Percentiles rank a stretch among this genome's conserved stretches.
Conservation (phyloP, 2,113 vertebrate genomes). For the Monarcha castaneiventris region DNA sequence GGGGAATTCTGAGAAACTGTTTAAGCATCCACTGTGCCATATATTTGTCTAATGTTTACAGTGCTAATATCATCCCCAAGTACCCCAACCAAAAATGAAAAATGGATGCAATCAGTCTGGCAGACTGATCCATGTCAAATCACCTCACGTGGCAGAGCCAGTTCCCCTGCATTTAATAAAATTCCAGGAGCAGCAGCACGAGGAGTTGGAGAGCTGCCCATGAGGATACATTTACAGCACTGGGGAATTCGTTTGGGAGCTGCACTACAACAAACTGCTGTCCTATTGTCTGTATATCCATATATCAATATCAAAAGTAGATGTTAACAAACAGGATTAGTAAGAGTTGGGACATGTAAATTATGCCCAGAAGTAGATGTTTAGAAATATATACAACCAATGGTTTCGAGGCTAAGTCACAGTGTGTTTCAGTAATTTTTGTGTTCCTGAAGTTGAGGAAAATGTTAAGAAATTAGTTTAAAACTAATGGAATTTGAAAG, state of each 20-base stretch:
- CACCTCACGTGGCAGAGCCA: background rate
- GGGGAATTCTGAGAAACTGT: background rate
- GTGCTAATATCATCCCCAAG: background rate
- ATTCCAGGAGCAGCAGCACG: background rate
- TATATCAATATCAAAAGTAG: background rate
- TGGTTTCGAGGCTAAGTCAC: background rate
- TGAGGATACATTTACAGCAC: background rate
- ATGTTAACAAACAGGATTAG: background rate
- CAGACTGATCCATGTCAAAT: background rate
- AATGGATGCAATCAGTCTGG: background rate
- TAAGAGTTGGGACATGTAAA: background rate
- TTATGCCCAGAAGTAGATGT: background rate
- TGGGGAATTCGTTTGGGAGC: background rate
- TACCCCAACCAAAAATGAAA: background rate
- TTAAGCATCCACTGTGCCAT: background rate
- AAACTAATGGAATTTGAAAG: background rate
- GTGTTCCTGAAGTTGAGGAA: background rate
- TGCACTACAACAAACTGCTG: background rate
- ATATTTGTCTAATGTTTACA: background rate
- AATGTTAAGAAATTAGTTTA: background rate
- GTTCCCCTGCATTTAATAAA: background rate
- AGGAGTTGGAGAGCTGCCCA: conserved; percentile 11
- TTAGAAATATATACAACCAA: background rate
- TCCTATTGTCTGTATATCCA: background rate
- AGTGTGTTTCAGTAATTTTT: background rate